Percentiles rank a stretch among this genome's conserved stretches.
These are phyloP conservation scores for Venustaconcha ellipsiformis DNA, from an alignment of 1,140 invertebrate genomes.

Conservation along the genomic window DNA sequence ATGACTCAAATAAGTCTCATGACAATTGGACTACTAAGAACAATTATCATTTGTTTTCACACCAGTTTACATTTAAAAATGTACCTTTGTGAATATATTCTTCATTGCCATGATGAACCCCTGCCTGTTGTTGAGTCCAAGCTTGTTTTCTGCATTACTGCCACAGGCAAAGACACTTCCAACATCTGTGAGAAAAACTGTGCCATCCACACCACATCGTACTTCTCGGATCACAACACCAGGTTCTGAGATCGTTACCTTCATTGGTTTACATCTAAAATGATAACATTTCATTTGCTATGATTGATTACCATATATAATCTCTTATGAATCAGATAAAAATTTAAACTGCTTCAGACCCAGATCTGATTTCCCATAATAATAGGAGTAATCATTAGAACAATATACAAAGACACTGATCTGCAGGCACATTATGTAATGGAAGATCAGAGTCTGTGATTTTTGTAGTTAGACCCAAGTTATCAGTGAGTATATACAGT, in stretches of 20 bases:
- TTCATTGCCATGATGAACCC: constrained; percentile 72
- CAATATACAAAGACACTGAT: too few species aligned
- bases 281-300: not conserved
- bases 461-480: too few species aligned
- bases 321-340: too few species aligned
- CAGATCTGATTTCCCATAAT: too few species aligned
- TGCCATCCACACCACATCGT: constrained; percentile 76
- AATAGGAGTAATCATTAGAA: too few species aligned
- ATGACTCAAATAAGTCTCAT: too few species aligned
- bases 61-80: not conserved
- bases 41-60: too few species aligned
- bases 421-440: too few species aligned
- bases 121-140: constrained; percentile 74
- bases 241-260: constrained; percentile 70
- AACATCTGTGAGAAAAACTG: constrained; percentile 76
- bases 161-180: constrained; percentile 79
- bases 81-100: constrained; percentile 67
- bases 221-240: constrained; percentile 71
- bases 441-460: too few species aligned
- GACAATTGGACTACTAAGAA: too few species aligned
- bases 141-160: constrained; percentile 78
- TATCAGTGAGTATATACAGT: too few species aligned
- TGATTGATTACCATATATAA: not conserved
- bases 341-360: too few species aligned
- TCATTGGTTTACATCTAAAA: constrained; percentile 70